These are phyloP conservation scores for Peribatodes rhomboidaria DNA, from an alignment of 2,888 invertebrate genomes.

Conservation along the genomic window DNA sequence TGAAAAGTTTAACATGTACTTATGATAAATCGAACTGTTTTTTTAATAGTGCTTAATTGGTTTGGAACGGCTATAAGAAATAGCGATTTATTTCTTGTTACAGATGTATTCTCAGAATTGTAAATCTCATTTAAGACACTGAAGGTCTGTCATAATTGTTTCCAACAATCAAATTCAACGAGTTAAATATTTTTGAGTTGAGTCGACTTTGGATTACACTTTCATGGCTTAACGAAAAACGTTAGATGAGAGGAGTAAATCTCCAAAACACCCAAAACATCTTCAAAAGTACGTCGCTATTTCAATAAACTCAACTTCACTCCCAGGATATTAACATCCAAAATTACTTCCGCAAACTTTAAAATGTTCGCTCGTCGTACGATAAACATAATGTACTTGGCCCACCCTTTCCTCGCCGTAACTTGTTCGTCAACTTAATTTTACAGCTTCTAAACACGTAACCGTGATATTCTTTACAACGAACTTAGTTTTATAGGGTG, in stretches of 20 bases:
- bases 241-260: constrained; percentile 3
- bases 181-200: not conserved
- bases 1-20: too few relatives aligned
- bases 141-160: too few relatives aligned
- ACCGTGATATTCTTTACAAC: constrained; percentile 54
- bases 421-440: constrained; percentile 64
- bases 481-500: constrained; percentile 57
- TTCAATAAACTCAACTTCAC: constrained; percentile 38
- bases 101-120: too few relatives aligned
- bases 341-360: constrained; percentile 43
- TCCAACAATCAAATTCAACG: too few relatives aligned
- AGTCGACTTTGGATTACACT: not conserved
- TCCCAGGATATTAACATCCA: constrained; percentile 41
- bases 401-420: constrained; percentile 49
- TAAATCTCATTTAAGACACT: too few relatives aligned
- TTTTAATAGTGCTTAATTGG: too few relatives aligned
- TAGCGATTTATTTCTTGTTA: too few relatives aligned
- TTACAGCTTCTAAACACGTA: constrained; percentile 72
- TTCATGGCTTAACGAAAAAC: constrained; percentile 5
- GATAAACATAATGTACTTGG: constrained; percentile 42
- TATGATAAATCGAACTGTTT: too few relatives aligned
- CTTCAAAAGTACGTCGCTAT: constrained; percentile 23
- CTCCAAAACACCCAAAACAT: constrained; percentile 12
- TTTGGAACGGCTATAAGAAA: too few relatives aligned
- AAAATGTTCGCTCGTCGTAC: constrained; percentile 35